phyloP scores from a whole-genome alignment of 2,113 vertebrate genomes.

The Gambusia affinis region DNA sequence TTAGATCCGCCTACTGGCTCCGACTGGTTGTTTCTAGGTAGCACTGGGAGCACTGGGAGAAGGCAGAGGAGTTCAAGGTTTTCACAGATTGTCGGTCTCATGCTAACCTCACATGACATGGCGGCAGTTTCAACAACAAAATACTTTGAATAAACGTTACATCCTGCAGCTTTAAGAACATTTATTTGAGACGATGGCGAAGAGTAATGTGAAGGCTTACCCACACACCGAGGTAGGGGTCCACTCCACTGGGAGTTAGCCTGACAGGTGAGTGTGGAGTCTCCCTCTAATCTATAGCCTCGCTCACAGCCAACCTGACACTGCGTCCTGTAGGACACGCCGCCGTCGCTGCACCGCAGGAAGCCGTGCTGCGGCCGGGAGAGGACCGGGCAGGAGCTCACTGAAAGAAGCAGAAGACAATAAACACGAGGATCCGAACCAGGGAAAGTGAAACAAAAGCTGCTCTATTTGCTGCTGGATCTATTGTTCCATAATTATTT shows the following conservation, averaged over 20 bases:
- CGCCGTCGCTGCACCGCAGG: constrained; percentile 84
- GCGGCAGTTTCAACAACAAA: too few relatives aligned
- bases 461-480: constrained; percentile 4
- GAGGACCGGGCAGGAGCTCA: constrained; percentile 87
- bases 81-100: too few relatives aligned
- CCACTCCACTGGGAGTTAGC: constrained; percentile 90
- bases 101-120: too few relatives aligned
- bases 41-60: too few relatives aligned
- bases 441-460: not conserved
- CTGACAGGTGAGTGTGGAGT: constrained; percentile 85
- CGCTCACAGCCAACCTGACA: constrained; percentile 87
- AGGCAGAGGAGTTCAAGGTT: too few relatives aligned
- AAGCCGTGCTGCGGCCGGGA: constrained; percentile 80
- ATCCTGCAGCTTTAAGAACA: not conserved
- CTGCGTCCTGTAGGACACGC: constrained; percentile 80
- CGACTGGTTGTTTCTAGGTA: too few relatives aligned
- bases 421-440: constrained; percentile 8
- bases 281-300: constrained; percentile 89
- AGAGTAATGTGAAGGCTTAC: constrained; percentile 79
- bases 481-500: constrained; percentile 7
- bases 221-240: constrained; percentile 89
- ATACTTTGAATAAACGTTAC: not conserved
- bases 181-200: not conserved
- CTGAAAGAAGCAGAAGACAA: constrained; percentile 67
- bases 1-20: too few relatives aligned